Conservation (phyloP, 2,888 invertebrate genomes). For the Standfussiana lucernea region DNA sequence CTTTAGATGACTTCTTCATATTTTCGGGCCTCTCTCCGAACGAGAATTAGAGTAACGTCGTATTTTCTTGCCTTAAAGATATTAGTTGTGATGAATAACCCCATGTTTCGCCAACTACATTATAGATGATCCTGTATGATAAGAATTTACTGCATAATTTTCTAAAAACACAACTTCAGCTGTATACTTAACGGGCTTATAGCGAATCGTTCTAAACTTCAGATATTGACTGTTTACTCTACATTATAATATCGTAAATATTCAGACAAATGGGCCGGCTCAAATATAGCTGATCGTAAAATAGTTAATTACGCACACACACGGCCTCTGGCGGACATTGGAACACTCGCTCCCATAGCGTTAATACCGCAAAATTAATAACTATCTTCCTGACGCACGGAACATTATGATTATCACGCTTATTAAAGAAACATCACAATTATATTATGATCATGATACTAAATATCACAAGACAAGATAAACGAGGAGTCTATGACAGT, state of each 20-base stretch:
- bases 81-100: neutral
- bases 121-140: neutral
- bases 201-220: neutral
- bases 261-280: constrained; percentile 33
- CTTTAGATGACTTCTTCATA: neutral
- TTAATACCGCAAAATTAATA: constrained; percentile 50
- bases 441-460: too few relatives aligned
- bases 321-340: constrained; percentile 55
- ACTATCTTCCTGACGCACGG: constrained; percentile 45
- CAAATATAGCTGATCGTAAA: constrained; percentile 52
- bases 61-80: neutral
- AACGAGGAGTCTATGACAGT: neutral
- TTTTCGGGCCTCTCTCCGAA: neutral
- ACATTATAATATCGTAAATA: constrained; percentile 39
- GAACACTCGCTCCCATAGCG: constrained; percentile 45
- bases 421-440: constrained; percentile 29
- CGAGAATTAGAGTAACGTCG: neutral
- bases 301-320: constrained; percentile 47
- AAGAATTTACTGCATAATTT: neutral
- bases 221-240: constrained; percentile 24
- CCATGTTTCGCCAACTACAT: neutral
- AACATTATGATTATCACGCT: constrained; percentile 26
- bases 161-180: constrained; percentile 1
- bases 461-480: constrained; percentile 19
- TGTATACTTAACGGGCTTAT: neutral